Base-by-base conservation (phyloP, 2,888 invertebrate species). In the Coelopa pilipes region DNA sequence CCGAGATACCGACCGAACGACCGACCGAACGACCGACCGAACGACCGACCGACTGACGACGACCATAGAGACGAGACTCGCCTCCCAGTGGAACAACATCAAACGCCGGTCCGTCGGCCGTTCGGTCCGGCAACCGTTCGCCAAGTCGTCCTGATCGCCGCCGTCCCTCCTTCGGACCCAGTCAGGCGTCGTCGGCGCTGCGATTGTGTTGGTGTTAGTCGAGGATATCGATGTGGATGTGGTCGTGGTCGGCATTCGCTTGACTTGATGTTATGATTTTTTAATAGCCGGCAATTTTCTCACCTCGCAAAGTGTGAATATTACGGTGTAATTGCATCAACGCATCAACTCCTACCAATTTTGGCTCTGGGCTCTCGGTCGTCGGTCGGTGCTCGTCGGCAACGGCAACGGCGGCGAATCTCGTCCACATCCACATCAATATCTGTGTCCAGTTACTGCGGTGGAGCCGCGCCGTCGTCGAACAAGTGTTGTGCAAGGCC, bases 301-400 rank as follows among this genome's bases (percentile, higher is more conserved):
- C 87, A 87, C 87, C 87, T 87, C 86, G 84, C 85, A 85, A 87
- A 87, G 87, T 87, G 87, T 87, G 87, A 87, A 87, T 87, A 87
- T 87, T 87, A 87, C 86, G 86, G 87, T 87, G 86, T 86, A 86
- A 86, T 86, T 86, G 86, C 86, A 86, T 86, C 86, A 87, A 87
- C 86, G 86, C 84, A 87, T 84, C 87, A 87, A 85, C 86, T 85
- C 85, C 85, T 85, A 86, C 85, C 86, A 85, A 85, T 84, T 85
- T 84, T 79, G 79, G 81, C 82, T 79, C 80, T 79, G 79, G 83
- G 81, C 80, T 71, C 53, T 53, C 53, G n/a, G 53, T 53, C 53
- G 13, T 53, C 13, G 53, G 3, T n/a, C n/a, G n/a, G n/a, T n/a
- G n/a, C n/a, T n/a, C n/a, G 3, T 53, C 53, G n/a, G 53, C n/a